A percentile compares a stretch with the other conserved stretches of the same genome.
Conservation (phyloP, 2,888 invertebrate species). For the Platypus cylindrus region DNA sequence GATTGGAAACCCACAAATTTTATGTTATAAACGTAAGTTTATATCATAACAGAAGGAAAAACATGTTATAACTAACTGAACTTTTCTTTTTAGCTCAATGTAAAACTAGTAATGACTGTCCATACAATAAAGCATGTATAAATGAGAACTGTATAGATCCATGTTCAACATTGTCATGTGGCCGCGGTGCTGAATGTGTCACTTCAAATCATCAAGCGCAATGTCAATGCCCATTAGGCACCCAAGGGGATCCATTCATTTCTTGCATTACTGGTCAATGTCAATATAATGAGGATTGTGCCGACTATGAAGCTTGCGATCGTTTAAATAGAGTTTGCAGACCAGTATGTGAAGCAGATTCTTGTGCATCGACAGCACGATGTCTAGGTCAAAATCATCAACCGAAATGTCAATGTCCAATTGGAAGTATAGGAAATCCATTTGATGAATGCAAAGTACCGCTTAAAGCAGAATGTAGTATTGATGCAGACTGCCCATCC, state of each 20-base stretch:
- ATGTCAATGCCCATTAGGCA: constrained; percentile 74
- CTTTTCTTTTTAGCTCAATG: constrained; percentile 55
- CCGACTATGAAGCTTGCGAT: constrained; percentile 72
- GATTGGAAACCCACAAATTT: constrained; percentile 75
- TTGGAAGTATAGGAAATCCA: constrained; percentile 68
- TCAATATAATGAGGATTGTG: constrained; percentile 82
- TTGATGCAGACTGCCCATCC: constrained; percentile 65
- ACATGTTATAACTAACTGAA: background rate
- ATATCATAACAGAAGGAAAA: background rate
- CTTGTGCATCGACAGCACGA: constrained; percentile 66
- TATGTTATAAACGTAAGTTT: constrained; percentile 74
- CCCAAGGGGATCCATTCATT: constrained; percentile 69
- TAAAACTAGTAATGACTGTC: constrained; percentile 65
- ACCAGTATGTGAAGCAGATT: constrained; percentile 68
- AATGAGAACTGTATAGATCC: constrained; percentile 72
- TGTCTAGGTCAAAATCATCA: constrained; percentile 66
- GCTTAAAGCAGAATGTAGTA: constrained; percentile 49
- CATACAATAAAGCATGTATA: constrained; percentile 69
- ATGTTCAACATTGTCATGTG: constrained; percentile 57
- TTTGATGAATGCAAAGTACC: constrained; percentile 48
- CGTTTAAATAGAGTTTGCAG: constrained; percentile 70
- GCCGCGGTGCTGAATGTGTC: constrained; percentile 64
- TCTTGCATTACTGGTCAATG: constrained; percentile 75
- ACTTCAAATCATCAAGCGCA: constrained; percentile 64
- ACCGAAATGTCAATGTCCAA: constrained; percentile 62